These are phyloP conservation scores for Dynastes grantii DNA, from an alignment of 2,888 invertebrate genomes.

Conservation along the genomic window DNA sequence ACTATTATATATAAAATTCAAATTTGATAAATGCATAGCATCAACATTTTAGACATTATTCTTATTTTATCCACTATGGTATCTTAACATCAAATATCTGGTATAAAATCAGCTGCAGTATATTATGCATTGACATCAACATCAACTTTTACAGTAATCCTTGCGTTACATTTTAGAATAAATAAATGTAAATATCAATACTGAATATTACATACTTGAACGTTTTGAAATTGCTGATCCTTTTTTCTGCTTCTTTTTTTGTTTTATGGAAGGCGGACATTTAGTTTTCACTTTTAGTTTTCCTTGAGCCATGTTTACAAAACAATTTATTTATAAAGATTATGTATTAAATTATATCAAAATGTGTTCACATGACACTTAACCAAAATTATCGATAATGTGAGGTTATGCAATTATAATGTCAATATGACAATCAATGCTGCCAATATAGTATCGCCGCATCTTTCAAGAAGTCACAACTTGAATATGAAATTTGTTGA, in stretches of 20 bases:
- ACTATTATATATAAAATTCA: too few species aligned
- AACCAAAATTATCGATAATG: not conserved
- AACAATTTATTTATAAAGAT: not conserved
- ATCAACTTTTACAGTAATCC: too few species aligned
- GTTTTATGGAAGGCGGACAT: conserved; percentile 73
- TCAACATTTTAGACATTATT: too few species aligned
- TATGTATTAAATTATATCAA: not conserved
- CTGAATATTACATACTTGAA: conserved; percentile 71
- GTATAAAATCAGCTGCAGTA: too few species aligned
- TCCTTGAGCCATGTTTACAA: conserved; percentile 77
- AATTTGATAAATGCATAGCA: too few species aligned
- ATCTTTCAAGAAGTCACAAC: too few species aligned
- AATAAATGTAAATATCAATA: conserved; percentile 52
- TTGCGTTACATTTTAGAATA: too few species aligned
- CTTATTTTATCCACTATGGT: too few species aligned
- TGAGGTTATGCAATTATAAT: not conserved
- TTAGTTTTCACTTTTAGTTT: conserved; percentile 80
- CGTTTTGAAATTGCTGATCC: conserved; percentile 75
- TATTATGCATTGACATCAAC: too few species aligned
- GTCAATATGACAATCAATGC: not conserved
- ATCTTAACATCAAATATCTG: too few species aligned
- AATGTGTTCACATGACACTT: not conserved
- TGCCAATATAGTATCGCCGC: not conserved
- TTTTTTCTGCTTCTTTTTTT: conserved; percentile 72
- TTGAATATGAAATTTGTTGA: too few species aligned